These are phyloP conservation scores for Percopsis transmontana DNA, from an alignment of 2,113 vertebrate genomes.

Conservation along the genomic window DNA sequence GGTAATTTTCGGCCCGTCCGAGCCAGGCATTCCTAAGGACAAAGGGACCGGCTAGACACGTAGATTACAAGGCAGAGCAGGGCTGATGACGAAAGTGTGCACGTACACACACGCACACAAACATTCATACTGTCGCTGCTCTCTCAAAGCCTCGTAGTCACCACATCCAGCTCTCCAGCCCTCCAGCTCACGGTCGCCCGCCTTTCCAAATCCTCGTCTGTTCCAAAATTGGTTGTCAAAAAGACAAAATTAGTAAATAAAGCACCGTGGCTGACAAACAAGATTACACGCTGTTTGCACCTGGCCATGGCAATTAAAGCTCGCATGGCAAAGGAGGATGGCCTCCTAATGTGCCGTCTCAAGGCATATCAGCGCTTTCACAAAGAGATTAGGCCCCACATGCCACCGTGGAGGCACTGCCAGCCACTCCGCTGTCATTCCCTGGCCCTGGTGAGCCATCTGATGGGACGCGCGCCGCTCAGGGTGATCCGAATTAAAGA, in stretches of 20 bases:
- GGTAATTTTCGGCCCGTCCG: slow-evolving; percentile 65
- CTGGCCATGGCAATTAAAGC: slow-evolving; percentile 77
- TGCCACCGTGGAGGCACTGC: slow-evolving; percentile 32
- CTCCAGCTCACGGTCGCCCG: slow-evolving; percentile 36
- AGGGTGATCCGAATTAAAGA: slow-evolving; percentile 52
- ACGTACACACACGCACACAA: slow-evolving; percentile 9
- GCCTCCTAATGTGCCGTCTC: slow-evolving; percentile 72
- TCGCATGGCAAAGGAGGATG: slow-evolving; percentile 69
- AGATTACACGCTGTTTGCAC: slow-evolving; percentile 79
- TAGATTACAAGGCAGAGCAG: slow-evolving; percentile 66
- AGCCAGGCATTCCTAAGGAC: slow-evolving; percentile 67
- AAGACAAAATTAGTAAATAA: slow-evolving; percentile 72
- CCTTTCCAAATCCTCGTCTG: slow-evolving; percentile 53
- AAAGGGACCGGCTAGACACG: slow-evolving; percentile 57
- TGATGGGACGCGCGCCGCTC: slow-evolving; percentile 18
- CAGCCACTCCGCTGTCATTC: slow-evolving; percentile 50
- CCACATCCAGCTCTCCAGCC: slow-evolving; percentile 56
- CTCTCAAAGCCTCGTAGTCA: slow-evolving; percentile 28
- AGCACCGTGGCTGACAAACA: slow-evolving; percentile 73
- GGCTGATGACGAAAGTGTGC: slow-evolving; percentile 51
- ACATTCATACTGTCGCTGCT: neutral
- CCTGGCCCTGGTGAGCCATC: slow-evolving; percentile 18
- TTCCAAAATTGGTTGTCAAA: slow-evolving; percentile 76
- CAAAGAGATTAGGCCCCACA: slow-evolving; percentile 59
- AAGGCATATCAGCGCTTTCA: slow-evolving; percentile 68